Base-by-base conservation (phyloP, 2,113 vertebrate species). In the Cyrtonyx montezumae region DNA sequence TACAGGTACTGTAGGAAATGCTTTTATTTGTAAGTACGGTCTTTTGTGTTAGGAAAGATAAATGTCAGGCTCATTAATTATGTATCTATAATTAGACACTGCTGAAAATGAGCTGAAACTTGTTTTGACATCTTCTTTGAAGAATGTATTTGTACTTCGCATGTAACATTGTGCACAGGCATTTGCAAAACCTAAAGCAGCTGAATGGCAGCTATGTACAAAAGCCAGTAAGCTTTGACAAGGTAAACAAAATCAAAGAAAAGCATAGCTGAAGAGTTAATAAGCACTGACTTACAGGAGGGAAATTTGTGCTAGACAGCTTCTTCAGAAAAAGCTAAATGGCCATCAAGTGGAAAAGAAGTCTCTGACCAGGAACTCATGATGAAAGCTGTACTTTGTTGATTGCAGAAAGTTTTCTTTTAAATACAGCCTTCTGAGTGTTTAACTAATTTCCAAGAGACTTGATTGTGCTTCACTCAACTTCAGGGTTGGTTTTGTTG, bases 111-210 rank as follows among this genome's bases (percentile, higher is more conserved):
- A 94, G 95, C 79, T 94, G 90, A 88, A 95, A 95, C 94, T 94
- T 96, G 96, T 96, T 96, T 96, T 95, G 96, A 95, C 96, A 96
- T 96, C 87, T 95, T 84, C 96, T 96, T 95, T 95, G 95, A 95
- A 96, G 94, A 96, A 93, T 79, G 87, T 87, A 96, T 93, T 96
- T 96, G 93, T 96, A 94, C 90, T 73, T 93, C 84, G 85, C 90
- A 86, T 94, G 95, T 95, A 94, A 88, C 93, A 80, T 40, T 84
- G 95, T 79, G 91, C 49, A 93, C 83, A 86, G 48, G 82, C 87
- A 96, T 95, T 96, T 95, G 82, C 94, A 95, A 94, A 94, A 94
- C 79, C 91, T 86, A 65, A 95, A 71, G 49, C 59, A 81, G 62
- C 43, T 88, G 87, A 96, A 94, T 90, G 94, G 91, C 95, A 94